A percentile compares a stretch with the other conserved stretches of the same genome.
Evolutionary conservation across 2,113 vertebrate genomes (phyloP).

Genomic region (Engraulis encrasicolus): DNA sequence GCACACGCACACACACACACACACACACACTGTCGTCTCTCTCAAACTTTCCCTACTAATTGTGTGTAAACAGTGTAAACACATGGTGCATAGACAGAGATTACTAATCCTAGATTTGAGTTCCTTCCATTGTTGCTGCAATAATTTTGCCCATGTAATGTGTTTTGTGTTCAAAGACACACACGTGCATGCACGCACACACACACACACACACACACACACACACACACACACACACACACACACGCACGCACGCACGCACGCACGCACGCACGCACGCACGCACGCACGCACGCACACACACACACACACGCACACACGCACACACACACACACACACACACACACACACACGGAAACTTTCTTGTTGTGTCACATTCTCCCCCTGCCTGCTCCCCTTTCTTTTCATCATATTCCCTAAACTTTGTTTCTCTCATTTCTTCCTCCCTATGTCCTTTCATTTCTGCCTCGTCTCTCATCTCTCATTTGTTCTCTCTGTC

Average conservation of each 20-base stretch:
- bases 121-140: too few species aligned
- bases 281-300: not conserved
- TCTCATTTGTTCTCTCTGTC: not conserved
- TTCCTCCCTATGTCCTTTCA: not conserved
- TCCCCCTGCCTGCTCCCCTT: not conserved
- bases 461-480: slow-evolving; percentile 14
- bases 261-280: too few species aligned
- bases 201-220: too few species aligned
- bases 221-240: too few species aligned
- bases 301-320: not conserved
- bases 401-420: not conserved
- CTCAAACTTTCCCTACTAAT: not conserved
- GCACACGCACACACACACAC: not conserved
- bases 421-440: not conserved
- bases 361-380: too few species aligned
- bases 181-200: too few species aligned
- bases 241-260: too few species aligned
- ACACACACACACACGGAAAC: not conserved
- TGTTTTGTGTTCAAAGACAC: not conserved
- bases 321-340: not conserved
- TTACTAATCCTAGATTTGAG: too few species aligned
- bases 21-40: not conserved
- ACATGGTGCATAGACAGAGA: too few species aligned
- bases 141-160: too few species aligned
- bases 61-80: not conserved